These are phyloP conservation scores for Celastrina argiolus DNA, from an alignment of 2,888 invertebrate genomes.

Conservation along the genomic window DNA sequence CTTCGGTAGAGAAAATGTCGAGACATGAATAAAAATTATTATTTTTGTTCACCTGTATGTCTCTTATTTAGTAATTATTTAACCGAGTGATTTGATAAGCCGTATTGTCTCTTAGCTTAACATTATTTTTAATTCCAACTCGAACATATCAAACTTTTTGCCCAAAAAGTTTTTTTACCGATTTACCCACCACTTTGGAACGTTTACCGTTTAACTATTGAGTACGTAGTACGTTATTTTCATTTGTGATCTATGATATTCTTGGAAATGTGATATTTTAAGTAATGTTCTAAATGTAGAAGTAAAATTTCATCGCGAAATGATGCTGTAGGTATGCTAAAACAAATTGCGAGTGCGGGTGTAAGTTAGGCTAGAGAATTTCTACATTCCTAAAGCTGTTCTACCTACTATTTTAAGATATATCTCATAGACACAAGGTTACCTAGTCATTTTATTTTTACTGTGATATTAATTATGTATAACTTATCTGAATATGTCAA, in stretches of 20 bases:
- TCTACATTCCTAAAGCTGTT: constrained; percentile 16
- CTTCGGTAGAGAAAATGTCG: too few relatives aligned
- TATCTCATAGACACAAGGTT: too few relatives aligned
- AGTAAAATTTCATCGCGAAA: constrained; percentile 21
- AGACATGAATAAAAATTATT: not conserved
- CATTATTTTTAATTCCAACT: constrained; percentile 31
- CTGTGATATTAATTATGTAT: constrained; percentile 34
- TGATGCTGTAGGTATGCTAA: constrained; percentile 21
- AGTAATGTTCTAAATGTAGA: constrained; percentile 44
- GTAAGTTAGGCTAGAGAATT: constrained; percentile 2
- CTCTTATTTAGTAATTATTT: too few relatives aligned
- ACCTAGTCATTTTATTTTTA: constrained; percentile 4
- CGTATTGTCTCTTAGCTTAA: constrained; percentile 4
- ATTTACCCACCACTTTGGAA: constrained; percentile 22
- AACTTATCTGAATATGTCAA: not conserved
- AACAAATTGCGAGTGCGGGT: constrained; percentile 25
- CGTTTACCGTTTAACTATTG: constrained; percentile 14
- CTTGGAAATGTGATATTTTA: constrained; percentile 67
- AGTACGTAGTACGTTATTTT: not conserved
- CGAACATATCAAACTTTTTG: constrained; percentile 51
- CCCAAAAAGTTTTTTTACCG: constrained; percentile 29
- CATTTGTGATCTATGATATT: constrained; percentile 43
- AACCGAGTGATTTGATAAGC: not conserved
- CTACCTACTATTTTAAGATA: too few relatives aligned
- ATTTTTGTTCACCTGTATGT: too few relatives aligned